phyloP scores from a whole-genome alignment of 2,888 invertebrate species.

The Tolmerus cingulatus region DNA sequence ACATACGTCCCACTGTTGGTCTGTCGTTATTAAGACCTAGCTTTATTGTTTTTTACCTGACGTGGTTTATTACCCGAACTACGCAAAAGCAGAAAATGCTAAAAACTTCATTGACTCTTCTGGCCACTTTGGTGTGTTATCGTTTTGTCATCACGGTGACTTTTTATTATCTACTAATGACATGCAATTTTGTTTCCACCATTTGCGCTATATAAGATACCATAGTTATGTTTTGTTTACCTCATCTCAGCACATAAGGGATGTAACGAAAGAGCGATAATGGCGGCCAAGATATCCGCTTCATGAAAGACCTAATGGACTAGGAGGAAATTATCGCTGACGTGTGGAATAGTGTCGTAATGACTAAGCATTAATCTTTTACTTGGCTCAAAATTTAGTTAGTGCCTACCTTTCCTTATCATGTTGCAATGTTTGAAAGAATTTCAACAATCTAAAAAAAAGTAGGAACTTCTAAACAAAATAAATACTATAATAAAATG shows the following conservation, averaged over 20 bases:
- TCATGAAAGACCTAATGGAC: not conserved
- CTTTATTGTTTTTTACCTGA: not conserved
- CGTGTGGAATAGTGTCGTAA: not conserved
- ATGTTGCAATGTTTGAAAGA: not conserved
- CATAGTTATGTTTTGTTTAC: not conserved
- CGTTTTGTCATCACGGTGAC: not conserved
- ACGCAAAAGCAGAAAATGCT: not conserved
- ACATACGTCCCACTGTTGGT: not conserved
- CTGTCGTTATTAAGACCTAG: not conserved
- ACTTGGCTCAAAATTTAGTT: not conserved
- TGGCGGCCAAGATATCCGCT: not conserved
- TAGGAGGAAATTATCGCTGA: not conserved
- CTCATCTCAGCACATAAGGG: not conserved
- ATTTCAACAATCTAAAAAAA: not conserved
- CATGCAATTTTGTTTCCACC: conserved; percentile 13
- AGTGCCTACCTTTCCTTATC: not conserved
- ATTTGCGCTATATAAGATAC: not conserved
- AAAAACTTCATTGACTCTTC: not conserved
- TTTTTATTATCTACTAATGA: not conserved
- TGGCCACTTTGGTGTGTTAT: not conserved
- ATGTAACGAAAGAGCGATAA: not conserved
- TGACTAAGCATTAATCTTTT: not conserved
- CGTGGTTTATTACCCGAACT: not conserved
- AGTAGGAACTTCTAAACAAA: not conserved
- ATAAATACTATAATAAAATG: too few species aligned